Base-by-base conservation (phyloP, 2,797 vertebrate species). In the Chloroceryle inda region DNA sequence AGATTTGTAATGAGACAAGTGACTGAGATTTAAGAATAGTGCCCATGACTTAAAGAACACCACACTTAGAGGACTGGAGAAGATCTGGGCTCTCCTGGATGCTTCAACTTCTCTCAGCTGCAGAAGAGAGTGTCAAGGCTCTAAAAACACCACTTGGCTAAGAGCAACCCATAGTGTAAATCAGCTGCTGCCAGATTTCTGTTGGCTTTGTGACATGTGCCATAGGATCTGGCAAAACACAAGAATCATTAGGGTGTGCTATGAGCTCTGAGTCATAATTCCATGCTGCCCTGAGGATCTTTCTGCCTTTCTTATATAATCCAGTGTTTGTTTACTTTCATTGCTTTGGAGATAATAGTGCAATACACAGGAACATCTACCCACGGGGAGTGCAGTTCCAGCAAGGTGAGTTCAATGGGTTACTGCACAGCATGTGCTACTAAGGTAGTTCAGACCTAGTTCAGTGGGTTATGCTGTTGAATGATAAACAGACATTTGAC, bases 231-330 rank as follows among this genome's bases (percentile, higher is more conserved):
- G 88, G 89, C 6, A 40, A 84, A 90, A 62, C 80, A 86, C 0
- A 1, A 62, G 75, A 63, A 77, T 42, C 52, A 24, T 2, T 37
- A 85, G 80, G 91, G 77, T 96, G 92, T 95, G 82, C 77, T 94
- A 4, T 0, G 3, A 79, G 74, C 67, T 94, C 88, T 96, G 96
- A 97, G 77, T 97, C 96, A 96, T 17, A 94, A 55, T 29, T 85
- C 83, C 0, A 0, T 72, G 80, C 74, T 96, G 95, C 94, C 96
- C 94, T 21, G 21, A 64, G 96, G 93, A 92, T 35, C 77, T 88
- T 95, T 74, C 44, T 91, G 71, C 90, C 61, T 85, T 88, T 78
- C 92, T 96, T 96, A 90, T 93, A 95, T 92, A 96, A 96, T 94
- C 37, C 67, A 84, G 0, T 89, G 77, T 95, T 96, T 97, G 95